Conservation (phyloP, 2,888 invertebrate species). For the Amiota minor region DNA sequence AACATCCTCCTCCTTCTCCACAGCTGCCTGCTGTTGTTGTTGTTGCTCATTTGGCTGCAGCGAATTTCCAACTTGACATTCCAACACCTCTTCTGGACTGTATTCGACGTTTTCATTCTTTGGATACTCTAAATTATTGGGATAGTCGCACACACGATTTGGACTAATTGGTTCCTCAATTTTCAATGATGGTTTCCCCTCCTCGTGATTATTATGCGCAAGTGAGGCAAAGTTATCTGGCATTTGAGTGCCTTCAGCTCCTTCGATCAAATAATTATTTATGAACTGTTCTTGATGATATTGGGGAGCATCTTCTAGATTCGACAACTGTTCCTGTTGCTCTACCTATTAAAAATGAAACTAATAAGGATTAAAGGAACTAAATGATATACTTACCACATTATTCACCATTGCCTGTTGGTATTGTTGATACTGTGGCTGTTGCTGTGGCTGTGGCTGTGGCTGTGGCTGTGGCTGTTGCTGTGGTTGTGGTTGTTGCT, state of each 20-base stretch:
- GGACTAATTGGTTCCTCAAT: constrained; percentile 73
- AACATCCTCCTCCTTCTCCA: constrained; percentile 20
- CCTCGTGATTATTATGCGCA: constrained; percentile 71
- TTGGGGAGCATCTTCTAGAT: background rate
- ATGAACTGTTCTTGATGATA: constrained; percentile 20
- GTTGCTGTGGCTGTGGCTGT: constrained; percentile 22
- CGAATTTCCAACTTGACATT: constrained; percentile 58
- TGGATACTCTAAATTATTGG: constrained; percentile 70
- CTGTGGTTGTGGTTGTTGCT: constrained; percentile 18
- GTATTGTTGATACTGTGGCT: constrained; percentile 7
- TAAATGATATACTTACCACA: constrained; percentile 5
- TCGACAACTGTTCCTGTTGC: too few relatives aligned
- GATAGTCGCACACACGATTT: constrained; percentile 69
- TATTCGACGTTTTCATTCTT: constrained; percentile 68
- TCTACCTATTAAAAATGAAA: too few relatives aligned
- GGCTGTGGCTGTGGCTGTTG: constrained; percentile 14
- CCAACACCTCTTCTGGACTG: constrained; percentile 71
- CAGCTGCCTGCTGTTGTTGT: constrained; percentile 19
- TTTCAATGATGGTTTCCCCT: constrained; percentile 72
- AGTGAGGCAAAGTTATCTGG: constrained; percentile 69
- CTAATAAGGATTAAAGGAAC: too few relatives aligned
- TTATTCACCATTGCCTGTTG: constrained; percentile 2
- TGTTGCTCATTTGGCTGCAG: constrained; percentile 39
- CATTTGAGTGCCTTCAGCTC: constrained; percentile 61
- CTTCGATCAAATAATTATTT: constrained; percentile 28